These are phyloP conservation scores for Crioceris asparagi DNA, from an alignment of 2,888 invertebrate genomes.

Conservation along the genomic window DNA sequence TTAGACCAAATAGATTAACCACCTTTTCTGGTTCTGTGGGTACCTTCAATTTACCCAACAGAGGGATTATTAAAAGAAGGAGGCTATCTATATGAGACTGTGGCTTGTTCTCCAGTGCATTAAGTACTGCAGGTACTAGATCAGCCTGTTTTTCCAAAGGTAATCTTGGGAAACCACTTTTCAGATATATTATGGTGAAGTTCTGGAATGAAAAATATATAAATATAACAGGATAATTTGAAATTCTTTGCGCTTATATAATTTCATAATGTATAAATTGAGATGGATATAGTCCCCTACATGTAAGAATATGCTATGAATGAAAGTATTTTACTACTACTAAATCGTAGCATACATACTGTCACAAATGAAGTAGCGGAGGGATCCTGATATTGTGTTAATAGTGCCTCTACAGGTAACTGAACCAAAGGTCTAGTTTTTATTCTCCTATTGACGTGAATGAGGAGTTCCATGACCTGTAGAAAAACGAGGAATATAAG, in stretches of 20 bases:
- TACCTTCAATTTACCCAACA: slow-evolving; percentile 60
- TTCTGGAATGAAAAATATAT: slow-evolving; percentile 51
- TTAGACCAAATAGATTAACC: slow-evolving; percentile 55
- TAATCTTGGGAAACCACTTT: slow-evolving; percentile 80
- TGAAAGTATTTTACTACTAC: no score
- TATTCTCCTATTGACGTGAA: slow-evolving; percentile 83
- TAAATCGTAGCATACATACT: slow-evolving; percentile 54
- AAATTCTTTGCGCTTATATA: no score
- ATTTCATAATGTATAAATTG: no score
- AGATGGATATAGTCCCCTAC: no score
- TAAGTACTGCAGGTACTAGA: slow-evolving; percentile 62
- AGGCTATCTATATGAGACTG: slow-evolving; percentile 78
- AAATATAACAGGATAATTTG: slow-evolving; percentile 1
- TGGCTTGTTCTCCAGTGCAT: slow-evolving; percentile 70
- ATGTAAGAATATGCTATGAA: no score
- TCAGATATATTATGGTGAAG: slow-evolving; percentile 87
- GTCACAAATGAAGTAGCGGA: slow-evolving; percentile 67
- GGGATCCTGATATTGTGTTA: slow-evolving; percentile 71
- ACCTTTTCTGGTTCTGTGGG: slow-evolving; percentile 53
- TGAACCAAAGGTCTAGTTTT: slow-evolving; percentile 76
- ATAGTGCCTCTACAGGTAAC: slow-evolving; percentile 73
- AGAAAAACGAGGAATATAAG: neutral
- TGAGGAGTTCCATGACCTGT: slow-evolving; percentile 88
- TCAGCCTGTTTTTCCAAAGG: slow-evolving; percentile 62
- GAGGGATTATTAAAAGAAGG: slow-evolving; percentile 67